A percentile compares a stretch with the other conserved stretches of the same genome.
These are phyloP conservation scores for Hippocampus abdominalis DNA, from an alignment of 2,113 vertebrate genomes.

Conservation along the genomic window DNA sequence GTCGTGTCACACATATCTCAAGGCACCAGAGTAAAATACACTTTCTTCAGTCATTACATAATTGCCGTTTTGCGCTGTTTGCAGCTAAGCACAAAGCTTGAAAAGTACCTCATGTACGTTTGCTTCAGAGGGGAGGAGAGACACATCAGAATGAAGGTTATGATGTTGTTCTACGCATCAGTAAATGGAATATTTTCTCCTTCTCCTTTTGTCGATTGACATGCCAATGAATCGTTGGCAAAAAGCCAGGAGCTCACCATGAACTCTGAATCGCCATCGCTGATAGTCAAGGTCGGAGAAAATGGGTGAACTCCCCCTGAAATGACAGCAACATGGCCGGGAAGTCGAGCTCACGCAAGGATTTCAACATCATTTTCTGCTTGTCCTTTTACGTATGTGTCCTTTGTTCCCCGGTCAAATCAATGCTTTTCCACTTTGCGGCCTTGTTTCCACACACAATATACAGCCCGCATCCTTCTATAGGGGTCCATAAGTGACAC, in stretches of 20 bases:
- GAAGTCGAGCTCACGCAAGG: conserved; percentile 64
- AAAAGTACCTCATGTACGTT: conserved; percentile 11
- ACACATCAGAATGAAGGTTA: conserved; percentile 8
- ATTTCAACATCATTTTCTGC: conserved; percentile 50
- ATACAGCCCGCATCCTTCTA: conserved; percentile 5
- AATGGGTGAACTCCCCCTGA: conserved; percentile 67
- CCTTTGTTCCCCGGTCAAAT: neutral
- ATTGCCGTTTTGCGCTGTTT: neutral
- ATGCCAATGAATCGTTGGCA: conserved; percentile 46
- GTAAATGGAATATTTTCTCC: conserved; percentile 39
- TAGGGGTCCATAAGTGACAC: conserved; percentile 19
- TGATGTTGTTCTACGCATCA: conserved; percentile 32
- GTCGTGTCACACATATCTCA: no score
- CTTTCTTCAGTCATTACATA: no score
- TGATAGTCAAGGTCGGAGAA: conserved; percentile 65
- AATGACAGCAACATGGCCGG: conserved; percentile 62
- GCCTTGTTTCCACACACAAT: neutral
- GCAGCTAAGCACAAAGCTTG: conserved; percentile 7
- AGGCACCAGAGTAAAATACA: no score
- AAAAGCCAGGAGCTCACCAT: conserved; percentile 47
- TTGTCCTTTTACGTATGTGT: conserved; percentile 16
- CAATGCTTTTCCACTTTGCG: conserved; percentile 1
- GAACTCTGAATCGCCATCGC: conserved; percentile 38
- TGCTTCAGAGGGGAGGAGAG: neutral
- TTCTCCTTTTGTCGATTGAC: conserved; percentile 28